Conservation (phyloP, 2,797 vertebrate genomes). For the Cynodonichthys magdalenae region DNA sequence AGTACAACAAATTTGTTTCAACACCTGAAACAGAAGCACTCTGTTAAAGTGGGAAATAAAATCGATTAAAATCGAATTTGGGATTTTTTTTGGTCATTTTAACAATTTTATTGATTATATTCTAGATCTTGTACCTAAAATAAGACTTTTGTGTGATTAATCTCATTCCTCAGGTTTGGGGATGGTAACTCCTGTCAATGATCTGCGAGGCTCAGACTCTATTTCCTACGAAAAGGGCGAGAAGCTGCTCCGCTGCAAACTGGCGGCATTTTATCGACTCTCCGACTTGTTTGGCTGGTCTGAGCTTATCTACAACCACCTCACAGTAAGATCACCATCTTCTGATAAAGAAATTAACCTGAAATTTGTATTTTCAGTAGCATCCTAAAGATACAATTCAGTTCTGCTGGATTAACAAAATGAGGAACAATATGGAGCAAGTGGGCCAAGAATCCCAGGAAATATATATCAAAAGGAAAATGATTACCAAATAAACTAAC, state of each 20-base stretch:
- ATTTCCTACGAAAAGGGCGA: slow-evolving; percentile 98
- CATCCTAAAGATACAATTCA: too few relatives aligned
- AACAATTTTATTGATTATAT: neutral
- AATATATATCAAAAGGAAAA: too few relatives aligned
- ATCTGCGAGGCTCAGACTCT: slow-evolving; percentile 95
- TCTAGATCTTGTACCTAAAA: neutral
- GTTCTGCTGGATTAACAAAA: too few relatives aligned
- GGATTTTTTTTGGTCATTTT: neutral
- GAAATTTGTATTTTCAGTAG: neutral
- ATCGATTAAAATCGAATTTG: too few relatives aligned
- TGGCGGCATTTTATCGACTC: slow-evolving; percentile 94
- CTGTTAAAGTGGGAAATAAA: too few relatives aligned
- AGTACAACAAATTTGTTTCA: too few relatives aligned
- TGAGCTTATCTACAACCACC: slow-evolving; percentile 98
- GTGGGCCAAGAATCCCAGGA: too few relatives aligned
- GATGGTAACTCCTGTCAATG: slow-evolving; percentile 98
- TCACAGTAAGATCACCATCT: slow-evolving; percentile 86
- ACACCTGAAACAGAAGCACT: too few relatives aligned
- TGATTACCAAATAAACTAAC: too few relatives aligned
- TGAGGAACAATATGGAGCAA: too few relatives aligned
- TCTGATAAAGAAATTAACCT: too few relatives aligned
- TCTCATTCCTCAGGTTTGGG: slow-evolving; percentile 87
- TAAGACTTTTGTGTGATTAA: neutral
- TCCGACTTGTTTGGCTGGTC: slow-evolving; percentile 97
- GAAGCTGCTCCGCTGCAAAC: slow-evolving; percentile 93